These are phyloP conservation scores for Nasonovia ribisnigri DNA, from an alignment of 2,888 invertebrate genomes.

Conservation along the genomic window DNA sequence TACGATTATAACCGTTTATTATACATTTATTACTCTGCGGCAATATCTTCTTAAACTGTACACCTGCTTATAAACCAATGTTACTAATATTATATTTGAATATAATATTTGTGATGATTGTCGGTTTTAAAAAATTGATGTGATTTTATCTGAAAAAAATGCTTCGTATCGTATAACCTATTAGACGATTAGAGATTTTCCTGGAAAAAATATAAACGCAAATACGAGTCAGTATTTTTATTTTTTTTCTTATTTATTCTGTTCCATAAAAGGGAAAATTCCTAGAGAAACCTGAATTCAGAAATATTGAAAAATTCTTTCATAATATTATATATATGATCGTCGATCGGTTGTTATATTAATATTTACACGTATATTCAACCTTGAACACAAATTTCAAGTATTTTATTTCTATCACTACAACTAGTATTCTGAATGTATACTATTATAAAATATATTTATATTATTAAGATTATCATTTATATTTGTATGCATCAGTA, in stretches of 20 bases:
- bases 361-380: constrained; percentile 14
- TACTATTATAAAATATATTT: neutral
- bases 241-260: constrained; percentile 29
- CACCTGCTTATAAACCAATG: neutral
- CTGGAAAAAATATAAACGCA: neutral
- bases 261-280: constrained; percentile 53
- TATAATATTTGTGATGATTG: neutral
- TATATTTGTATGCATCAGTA: neutral
- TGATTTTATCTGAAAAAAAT: neutral
- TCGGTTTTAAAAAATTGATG: neutral
- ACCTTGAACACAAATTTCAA: constrained; percentile 23
- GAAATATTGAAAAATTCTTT: constrained; percentile 31
- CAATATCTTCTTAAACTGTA: neutral
- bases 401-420: neutral
- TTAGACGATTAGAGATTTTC: neutral
- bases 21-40: neutral
- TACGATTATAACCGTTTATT: neutral
- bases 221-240: neutral
- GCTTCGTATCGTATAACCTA: neutral
- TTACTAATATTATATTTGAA: neutral
- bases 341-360: neutral
- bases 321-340: constrained; percentile 14
- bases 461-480: neutral
- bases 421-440: neutral
- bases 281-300: constrained; percentile 48